phyloP scores from a whole-genome alignment of 2,797 vertebrate species.

The Cetoscarus ocellatus region DNA sequence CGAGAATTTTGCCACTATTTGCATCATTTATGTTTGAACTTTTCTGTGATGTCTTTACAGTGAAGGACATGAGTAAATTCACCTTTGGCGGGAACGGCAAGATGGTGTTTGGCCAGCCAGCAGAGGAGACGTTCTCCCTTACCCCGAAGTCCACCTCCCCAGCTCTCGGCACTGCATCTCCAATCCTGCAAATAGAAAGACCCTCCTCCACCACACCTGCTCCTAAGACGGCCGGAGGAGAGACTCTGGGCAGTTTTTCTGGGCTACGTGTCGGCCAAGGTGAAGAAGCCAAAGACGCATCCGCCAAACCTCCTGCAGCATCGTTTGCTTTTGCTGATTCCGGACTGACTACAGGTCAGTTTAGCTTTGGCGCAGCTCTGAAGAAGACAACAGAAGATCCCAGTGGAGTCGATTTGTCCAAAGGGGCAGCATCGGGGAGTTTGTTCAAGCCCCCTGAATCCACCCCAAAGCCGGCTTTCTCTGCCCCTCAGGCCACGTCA shows the following conservation, averaged over 20 bases:
- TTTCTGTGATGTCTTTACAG: conserved; percentile 37
- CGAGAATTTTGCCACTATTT: not conserved
- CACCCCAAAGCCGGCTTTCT: conserved; percentile 78
- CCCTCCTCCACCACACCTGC: conserved; percentile 48
- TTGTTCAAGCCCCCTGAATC: conserved; percentile 82
- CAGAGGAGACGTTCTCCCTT: conserved; percentile 82
- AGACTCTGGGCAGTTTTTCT: conserved; percentile 94
- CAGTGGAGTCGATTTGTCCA: conserved; percentile 50
- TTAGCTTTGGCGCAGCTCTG: conserved; percentile 72
- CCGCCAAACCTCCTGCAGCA: conserved; percentile 47
- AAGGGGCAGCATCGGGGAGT: conserved; percentile 55
- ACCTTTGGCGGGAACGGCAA: conserved; percentile 79
- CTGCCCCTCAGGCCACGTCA: conserved; percentile 74
- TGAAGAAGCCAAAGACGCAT: conserved; percentile 84
- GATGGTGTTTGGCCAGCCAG: conserved; percentile 71
- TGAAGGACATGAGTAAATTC: conserved; percentile 84
- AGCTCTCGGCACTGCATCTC: conserved; percentile 46
- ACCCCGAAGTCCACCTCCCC: conserved; percentile 71
- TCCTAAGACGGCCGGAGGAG: conserved; percentile 84
- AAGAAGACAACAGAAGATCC: conserved; percentile 76
- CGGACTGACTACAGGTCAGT: conserved; percentile 61
- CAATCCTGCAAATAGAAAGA: conserved; percentile 69
- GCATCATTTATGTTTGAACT: not conserved
- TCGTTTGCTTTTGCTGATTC: conserved; percentile 77
- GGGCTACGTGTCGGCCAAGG: conserved; percentile 91